These are phyloP conservation scores for Drosophila siamana DNA, from an alignment of 2,888 invertebrate species.

Conservation along the genomic window DNA sequence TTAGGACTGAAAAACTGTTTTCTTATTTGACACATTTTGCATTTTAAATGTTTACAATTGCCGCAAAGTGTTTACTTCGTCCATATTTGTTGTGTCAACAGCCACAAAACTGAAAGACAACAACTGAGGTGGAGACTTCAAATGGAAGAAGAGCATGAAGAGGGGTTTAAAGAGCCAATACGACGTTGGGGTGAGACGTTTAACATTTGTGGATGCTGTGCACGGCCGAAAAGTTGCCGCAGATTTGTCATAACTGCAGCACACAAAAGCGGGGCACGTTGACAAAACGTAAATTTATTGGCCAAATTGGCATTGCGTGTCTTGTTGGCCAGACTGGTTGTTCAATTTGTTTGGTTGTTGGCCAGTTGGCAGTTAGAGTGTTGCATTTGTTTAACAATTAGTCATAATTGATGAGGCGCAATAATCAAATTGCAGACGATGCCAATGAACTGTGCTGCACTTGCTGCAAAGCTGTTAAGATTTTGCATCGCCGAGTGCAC, in stretches of 20 bases:
- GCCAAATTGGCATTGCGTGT: constrained; percentile 56
- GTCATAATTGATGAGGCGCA: constrained; percentile 75
- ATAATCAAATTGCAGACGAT: constrained; percentile 59
- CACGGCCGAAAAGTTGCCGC: constrained; percentile 48
- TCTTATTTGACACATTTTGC: constrained; percentile 77
- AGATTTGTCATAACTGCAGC: constrained; percentile 56
- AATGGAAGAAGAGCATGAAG: constrained; percentile 5
- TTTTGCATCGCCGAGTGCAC: constrained; percentile 45
- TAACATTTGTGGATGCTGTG: constrained; percentile 69
- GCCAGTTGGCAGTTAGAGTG: neutral
- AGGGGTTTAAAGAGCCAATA: neutral
- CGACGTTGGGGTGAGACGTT: neutral
- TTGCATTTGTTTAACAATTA: constrained; percentile 67
- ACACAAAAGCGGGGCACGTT: constrained; percentile 61
- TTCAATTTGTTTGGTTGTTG: constrained; percentile 41
- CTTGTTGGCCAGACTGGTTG: constrained; percentile 30
- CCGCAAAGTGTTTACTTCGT: constrained; percentile 69
- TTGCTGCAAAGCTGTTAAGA: constrained; percentile 65
- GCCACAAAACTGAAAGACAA: constrained; percentile 20
- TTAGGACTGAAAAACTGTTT: constrained; percentile 61
- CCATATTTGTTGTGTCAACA: constrained; percentile 67
- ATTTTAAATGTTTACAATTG: constrained; percentile 80
- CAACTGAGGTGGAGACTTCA: constrained; percentile 43
- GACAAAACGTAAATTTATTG: constrained; percentile 66
- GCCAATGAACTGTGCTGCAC: constrained; percentile 77